These are phyloP conservation scores for Liodrosophila aerea DNA, from an alignment of 2,888 invertebrate species.

Conservation along the genomic window DNA sequence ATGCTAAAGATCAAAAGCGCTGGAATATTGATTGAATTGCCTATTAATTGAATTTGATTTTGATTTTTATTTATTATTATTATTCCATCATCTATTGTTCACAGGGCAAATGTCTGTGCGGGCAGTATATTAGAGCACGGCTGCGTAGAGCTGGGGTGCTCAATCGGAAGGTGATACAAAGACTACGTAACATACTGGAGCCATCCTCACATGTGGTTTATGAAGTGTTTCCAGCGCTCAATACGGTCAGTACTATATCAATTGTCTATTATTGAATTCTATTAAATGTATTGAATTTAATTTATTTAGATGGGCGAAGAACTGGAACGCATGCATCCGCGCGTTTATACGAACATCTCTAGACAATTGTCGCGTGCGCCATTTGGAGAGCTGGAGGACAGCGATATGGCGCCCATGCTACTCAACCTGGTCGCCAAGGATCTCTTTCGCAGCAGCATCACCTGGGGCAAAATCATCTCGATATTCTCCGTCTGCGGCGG, in stretches of 20 bases:
- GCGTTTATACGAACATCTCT: slow-evolving; percentile 88
- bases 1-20: slow-evolving; percentile 49
- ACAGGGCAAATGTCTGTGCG: slow-evolving; percentile 88
- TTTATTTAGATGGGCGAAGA: slow-evolving; percentile 85
- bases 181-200: slow-evolving; percentile 85
- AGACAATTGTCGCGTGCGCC: slow-evolving; percentile 88
- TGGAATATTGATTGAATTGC: slow-evolving; percentile 26
- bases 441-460: slow-evolving; percentile 87
- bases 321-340: slow-evolving; percentile 90
- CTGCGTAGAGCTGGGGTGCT: slow-evolving; percentile 89
- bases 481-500: slow-evolving; percentile 92
- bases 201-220: slow-evolving; percentile 84
- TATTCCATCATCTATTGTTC: slow-evolving; percentile 1
- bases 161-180: slow-evolving; percentile 88
- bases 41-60: slow-evolving; percentile 41
- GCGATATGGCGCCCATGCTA: slow-evolving; percentile 83
- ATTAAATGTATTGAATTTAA: slow-evolving; percentile 44
- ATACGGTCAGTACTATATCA: slow-evolving; percentile 82
- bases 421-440: slow-evolving; percentile 88
- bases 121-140: slow-evolving; percentile 89
- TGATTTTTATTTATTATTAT: slow-evolving; percentile 9
- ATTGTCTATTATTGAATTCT: slow-evolving; percentile 26
- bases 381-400: slow-evolving; percentile 84
- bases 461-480: slow-evolving; percentile 91
- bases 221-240: slow-evolving; percentile 86